phyloP scores from a whole-genome alignment of 2,797 vertebrate species.

The Agapornis canus region DNA sequence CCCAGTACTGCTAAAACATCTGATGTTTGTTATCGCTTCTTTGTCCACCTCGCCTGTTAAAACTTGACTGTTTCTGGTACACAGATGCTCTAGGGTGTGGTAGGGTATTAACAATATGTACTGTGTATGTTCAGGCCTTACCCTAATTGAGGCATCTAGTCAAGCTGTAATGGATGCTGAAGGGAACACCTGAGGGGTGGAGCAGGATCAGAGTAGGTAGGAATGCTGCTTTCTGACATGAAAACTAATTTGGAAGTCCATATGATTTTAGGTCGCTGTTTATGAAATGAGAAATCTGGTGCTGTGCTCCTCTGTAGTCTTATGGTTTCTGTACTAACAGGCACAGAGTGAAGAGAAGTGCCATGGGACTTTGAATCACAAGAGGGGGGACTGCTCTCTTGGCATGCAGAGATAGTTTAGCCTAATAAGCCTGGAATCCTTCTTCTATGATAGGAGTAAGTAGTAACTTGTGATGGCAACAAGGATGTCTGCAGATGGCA shows the following conservation, averaged over 20 bases:
- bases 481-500: background rate
- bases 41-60: background rate
- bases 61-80: background rate
- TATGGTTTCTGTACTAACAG: background rate
- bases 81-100: background rate
- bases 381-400: background rate
- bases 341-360: background rate
- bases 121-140: background rate
- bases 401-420: background rate
- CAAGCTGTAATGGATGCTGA: background rate
- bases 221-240: background rate
- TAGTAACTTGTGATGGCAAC: background rate
- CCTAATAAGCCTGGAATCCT: background rate
- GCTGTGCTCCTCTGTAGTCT: background rate
- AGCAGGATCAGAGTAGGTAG: background rate
- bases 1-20: background rate
- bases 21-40: background rate
- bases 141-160: background rate
- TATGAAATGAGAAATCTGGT: background rate
- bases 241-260: background rate
- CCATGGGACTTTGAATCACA: fast-evolving
- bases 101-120: background rate
- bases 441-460: fast-evolving
- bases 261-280: background rate
- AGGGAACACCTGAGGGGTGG: background rate